phyloP scores from a whole-genome alignment of 2,888 invertebrate species.

The Nesidiocoris tenuis region DNA sequence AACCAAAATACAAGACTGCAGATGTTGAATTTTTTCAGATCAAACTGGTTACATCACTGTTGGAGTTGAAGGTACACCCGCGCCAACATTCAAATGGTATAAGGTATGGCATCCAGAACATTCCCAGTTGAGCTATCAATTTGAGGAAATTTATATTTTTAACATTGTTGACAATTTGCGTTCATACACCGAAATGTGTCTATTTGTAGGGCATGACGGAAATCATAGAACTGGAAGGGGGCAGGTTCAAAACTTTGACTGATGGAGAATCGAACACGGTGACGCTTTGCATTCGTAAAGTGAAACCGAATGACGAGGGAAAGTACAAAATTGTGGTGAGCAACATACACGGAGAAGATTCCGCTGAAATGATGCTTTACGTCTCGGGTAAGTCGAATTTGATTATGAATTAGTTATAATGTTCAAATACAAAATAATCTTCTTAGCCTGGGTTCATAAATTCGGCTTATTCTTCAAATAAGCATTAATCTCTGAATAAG shows the following conservation, averaged over 20 bases:
- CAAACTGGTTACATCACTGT: slow-evolving; percentile 90
- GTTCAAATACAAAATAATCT: no score
- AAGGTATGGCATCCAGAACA: slow-evolving; percentile 58
- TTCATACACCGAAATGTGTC: not conserved
- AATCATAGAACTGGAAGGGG: slow-evolving; percentile 78
- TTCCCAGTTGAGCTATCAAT: not conserved
- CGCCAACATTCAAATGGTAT: slow-evolving; percentile 93
- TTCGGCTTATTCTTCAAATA: no score
- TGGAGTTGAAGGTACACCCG: slow-evolving; percentile 89
- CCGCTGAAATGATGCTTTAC: slow-evolving; percentile 92
- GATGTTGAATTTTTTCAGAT: slow-evolving; percentile 70
- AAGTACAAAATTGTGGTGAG: slow-evolving; percentile 90
- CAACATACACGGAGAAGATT: slow-evolving; percentile 93
- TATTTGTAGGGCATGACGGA: slow-evolving; percentile 71
- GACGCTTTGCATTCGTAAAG: slow-evolving; percentile 91
- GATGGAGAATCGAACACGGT: slow-evolving; percentile 91
- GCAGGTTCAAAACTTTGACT: slow-evolving; percentile 90
- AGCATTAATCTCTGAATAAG: no score
- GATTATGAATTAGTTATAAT: no score
- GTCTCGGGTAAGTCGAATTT: slow-evolving; percentile 74
- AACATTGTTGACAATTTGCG: no score
- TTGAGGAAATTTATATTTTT: not conserved
- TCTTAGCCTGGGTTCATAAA: no score
- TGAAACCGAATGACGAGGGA: slow-evolving; percentile 95
- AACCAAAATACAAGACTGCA: no score